phyloP scores from a whole-genome alignment of 2,113 vertebrate genomes.

The Sturnus vulgaris region DNA sequence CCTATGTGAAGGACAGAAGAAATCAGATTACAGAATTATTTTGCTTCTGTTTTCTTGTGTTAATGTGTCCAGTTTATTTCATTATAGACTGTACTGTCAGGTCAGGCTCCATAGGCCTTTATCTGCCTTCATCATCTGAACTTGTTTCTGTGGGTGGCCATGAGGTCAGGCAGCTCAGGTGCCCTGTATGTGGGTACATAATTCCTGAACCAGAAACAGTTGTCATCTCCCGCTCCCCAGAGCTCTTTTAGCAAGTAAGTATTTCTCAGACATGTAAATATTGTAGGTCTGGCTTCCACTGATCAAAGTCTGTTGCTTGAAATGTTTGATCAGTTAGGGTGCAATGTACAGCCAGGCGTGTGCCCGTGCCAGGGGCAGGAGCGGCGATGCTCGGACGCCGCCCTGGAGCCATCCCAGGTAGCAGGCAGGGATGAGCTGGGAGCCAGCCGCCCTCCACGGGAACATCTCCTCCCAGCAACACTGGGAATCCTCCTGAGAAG shows the following conservation, averaged over 20 bases:
- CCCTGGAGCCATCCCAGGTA: accelerated
- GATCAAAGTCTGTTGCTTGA: not conserved
- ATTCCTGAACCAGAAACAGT: not conserved
- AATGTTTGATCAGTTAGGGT: not conserved
- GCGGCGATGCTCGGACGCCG: accelerated
- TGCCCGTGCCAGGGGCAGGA: not conserved
- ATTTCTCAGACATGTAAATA: not conserved
- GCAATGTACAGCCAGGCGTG: accelerated
- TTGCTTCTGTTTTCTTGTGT: not conserved
- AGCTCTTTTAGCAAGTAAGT: not conserved
- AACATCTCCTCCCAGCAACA: not conserved
- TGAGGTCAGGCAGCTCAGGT: not conserved
- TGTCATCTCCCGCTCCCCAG: not conserved
- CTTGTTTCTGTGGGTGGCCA: not conserved
- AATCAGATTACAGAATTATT: not conserved
- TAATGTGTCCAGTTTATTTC: not conserved
- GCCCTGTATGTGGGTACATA: accelerated
- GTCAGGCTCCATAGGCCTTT: not conserved
- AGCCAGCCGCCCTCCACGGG: accelerated
- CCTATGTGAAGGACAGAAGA: not conserved
- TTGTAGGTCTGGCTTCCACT: not conserved
- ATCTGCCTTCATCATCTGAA: not conserved
- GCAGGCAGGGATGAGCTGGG: not conserved
- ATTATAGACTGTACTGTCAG: not conserved
- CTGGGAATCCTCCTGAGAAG: not conserved